These are phyloP conservation scores for Polydrusus tereticollis DNA, from an alignment of 2,888 invertebrate genomes.

Conservation along the genomic window DNA sequence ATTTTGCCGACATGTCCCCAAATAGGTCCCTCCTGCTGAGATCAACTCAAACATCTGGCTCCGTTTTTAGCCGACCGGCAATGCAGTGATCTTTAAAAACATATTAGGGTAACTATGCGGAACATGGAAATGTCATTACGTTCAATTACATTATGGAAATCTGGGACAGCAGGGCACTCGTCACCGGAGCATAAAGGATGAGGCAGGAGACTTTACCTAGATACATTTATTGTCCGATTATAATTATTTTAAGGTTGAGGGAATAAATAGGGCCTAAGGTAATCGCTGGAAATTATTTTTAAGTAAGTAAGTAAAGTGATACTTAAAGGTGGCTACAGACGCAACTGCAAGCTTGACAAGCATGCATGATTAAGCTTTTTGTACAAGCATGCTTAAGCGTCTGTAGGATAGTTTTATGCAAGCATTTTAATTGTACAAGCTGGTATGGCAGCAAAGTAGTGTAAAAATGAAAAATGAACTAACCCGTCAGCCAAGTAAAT, in stretches of 20 bases:
- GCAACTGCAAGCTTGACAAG: too few relatives aligned
- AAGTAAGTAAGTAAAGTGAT: too few relatives aligned
- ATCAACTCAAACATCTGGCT: slow-evolving; percentile 43
- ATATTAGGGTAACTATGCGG: slow-evolving; percentile 47
- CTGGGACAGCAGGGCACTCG: slow-evolving; percentile 23
- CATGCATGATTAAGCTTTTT: too few relatives aligned
- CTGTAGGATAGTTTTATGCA: too few relatives aligned
- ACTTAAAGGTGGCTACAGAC: too few relatives aligned
- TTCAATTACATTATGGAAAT: slow-evolving; percentile 49
- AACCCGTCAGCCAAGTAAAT: too few relatives aligned
- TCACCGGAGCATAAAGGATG: background rate
- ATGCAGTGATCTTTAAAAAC: slow-evolving; percentile 48
- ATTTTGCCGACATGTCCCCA: slow-evolving; percentile 4
- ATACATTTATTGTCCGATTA: background rate
- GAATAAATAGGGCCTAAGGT: too few relatives aligned
- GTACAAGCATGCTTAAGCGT: too few relatives aligned
- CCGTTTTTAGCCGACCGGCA: slow-evolving; percentile 28
- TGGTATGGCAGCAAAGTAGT: too few relatives aligned
- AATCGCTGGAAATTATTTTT: too few relatives aligned
- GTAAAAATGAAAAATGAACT: too few relatives aligned
- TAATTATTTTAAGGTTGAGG: background rate
- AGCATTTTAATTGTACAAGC: too few relatives aligned
- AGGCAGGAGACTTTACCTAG: slow-evolving; percentile 2
- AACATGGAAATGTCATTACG: slow-evolving; percentile 49
- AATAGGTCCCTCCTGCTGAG: background rate